A percentile compares a stretch with the other conserved stretches of the same genome.
phyloP scores from a whole-genome alignment of 2,113 vertebrate species.

The Lepidothrix coronata region DNA sequence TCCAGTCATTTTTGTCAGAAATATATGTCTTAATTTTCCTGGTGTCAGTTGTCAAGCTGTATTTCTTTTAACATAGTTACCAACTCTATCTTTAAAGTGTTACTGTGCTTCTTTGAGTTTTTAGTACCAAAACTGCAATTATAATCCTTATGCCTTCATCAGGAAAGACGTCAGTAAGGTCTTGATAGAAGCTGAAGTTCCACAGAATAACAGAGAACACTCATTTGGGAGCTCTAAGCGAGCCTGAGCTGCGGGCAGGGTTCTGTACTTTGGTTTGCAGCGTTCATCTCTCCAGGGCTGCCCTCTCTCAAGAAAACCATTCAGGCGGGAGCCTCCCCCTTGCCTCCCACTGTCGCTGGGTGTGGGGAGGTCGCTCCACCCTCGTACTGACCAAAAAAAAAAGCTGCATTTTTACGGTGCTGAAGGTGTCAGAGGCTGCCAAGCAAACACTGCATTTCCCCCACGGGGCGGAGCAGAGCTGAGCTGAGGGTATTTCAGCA shows the following conservation, averaged over 20 bases:
- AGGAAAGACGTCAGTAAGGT: background rate
- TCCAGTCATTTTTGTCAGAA: background rate
- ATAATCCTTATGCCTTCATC: background rate
- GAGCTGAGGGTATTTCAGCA: background rate
- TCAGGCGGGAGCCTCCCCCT: background rate
- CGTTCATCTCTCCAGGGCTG: background rate
- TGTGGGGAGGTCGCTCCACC: background rate
- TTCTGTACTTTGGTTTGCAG: background rate
- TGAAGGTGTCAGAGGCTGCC: background rate
- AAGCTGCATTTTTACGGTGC: background rate
- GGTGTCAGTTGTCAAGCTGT: background rate
- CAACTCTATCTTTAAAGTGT: background rate
- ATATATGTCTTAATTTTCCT: background rate
- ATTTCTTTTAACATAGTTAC: background rate
- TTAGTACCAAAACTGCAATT: background rate
- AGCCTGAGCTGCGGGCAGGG: background rate
- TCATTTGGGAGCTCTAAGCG: background rate
- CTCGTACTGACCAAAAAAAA: background rate
- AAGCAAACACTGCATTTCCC: background rate
- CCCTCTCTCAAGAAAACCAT: background rate
- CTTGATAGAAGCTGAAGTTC: background rate
- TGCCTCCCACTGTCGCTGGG: background rate
- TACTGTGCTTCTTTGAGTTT: background rate
- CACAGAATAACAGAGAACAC: background rate
- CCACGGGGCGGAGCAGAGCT: rapidly evolving